Conservation (phyloP, 1,140 invertebrate genomes). For the Drosophila malerkotliana region DNA sequence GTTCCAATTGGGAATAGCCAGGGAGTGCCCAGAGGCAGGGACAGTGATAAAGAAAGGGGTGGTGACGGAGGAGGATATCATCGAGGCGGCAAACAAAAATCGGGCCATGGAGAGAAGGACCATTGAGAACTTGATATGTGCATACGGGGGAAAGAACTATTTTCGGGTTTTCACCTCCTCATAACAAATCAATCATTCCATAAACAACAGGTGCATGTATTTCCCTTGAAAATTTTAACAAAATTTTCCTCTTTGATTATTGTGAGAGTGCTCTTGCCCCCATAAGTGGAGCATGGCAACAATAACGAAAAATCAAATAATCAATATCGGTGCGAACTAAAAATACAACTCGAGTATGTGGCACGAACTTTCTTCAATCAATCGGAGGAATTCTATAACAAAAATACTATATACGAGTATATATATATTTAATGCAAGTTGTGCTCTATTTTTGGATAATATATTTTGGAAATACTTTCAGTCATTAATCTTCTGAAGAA, state of each 20-base stretch:
- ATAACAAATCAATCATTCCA: constrained; percentile 44
- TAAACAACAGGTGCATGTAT: constrained; percentile 54
- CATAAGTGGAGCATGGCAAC: constrained; percentile 32
- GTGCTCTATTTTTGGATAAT: constrained; percentile 15
- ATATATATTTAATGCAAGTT: constrained; percentile 12
- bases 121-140: constrained; percentile 47
- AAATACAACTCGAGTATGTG: constrained; percentile 23
- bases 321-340: constrained; percentile 34
- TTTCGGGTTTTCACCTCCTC: constrained; percentile 24
- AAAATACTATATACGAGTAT: constrained; percentile 7
- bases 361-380: constrained; percentile 25
- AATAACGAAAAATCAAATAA: constrained; percentile 29
- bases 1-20: constrained; percentile 42
- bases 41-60: constrained; percentile 1
- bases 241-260: constrained; percentile 15
- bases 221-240: constrained; percentile 16
- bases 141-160: constrained; percentile 18
- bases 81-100: constrained; percentile 8
- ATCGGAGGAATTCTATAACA: constrained; percentile 16
- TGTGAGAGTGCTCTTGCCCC: constrained; percentile 9
- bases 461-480: not conserved
- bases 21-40: not conserved
- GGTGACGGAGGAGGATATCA: constrained; percentile 32
- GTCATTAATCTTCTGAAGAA: not conserved
- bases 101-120: constrained; percentile 12